Evolutionary conservation across 2,888 invertebrate species (phyloP).

Genomic region (Polyommatus icarus): DNA sequence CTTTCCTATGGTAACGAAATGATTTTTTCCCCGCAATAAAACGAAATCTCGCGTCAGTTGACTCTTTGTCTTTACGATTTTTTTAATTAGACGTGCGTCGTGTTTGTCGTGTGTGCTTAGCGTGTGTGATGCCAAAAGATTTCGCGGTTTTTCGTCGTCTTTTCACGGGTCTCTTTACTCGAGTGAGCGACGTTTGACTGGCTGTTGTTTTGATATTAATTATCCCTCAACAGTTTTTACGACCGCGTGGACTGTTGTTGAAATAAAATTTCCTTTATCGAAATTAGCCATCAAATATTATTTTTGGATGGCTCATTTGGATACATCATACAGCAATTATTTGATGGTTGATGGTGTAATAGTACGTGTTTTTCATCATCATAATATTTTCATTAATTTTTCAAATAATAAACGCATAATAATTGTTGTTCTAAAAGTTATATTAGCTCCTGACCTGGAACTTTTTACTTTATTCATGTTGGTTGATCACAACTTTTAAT

Average conservation of each 20-base stretch:
- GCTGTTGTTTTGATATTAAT: conserved; percentile 14
- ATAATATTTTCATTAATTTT: no score
- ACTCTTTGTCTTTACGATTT: conserved; percentile 58
- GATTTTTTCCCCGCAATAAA: conserved; percentile 72
- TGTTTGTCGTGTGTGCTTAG: conserved; percentile 40
- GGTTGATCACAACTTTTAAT: not conserved
- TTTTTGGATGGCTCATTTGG: not conserved
- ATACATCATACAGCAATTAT: no score
- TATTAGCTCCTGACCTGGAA: no score
- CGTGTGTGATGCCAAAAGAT: conserved; percentile 43
- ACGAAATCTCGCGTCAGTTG: conserved; percentile 60
- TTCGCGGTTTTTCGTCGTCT: conserved; percentile 38
- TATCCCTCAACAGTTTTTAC: conserved; percentile 2
- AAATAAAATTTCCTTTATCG: not conserved
- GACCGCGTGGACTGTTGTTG: not conserved
- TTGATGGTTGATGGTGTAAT: not conserved
- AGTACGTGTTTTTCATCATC: not conserved
- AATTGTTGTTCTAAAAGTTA: no score
- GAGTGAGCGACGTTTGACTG: conserved; percentile 27
- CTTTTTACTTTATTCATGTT: not conserved
- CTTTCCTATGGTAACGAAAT: conserved; percentile 69
- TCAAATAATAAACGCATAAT: no score
- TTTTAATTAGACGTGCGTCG: conserved; percentile 58
- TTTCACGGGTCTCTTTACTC: conserved; percentile 38
- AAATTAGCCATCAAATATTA: not conserved